Conservation (phyloP, 2,113 vertebrate species). For the Boleophthalmus pectinirostris region DNA sequence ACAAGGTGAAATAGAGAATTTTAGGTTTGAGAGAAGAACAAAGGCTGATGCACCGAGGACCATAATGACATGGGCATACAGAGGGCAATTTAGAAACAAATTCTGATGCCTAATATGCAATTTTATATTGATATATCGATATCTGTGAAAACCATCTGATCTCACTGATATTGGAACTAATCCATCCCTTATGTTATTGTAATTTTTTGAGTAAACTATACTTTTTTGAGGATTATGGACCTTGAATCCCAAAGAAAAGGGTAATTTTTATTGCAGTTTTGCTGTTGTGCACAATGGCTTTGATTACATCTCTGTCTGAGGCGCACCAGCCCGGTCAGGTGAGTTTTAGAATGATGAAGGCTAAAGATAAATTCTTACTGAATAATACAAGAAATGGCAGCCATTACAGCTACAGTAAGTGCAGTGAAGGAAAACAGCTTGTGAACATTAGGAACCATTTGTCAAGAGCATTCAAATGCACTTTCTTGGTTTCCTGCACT, state of each 20-base stretch:
- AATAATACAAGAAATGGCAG: background rate
- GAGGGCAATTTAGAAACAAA: too few relatives aligned
- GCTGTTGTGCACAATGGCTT: constrained; percentile 7
- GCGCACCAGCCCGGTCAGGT: background rate
- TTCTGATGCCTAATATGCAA: too few relatives aligned
- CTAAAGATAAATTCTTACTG: background rate
- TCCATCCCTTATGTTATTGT: too few relatives aligned
- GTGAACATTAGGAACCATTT: background rate
- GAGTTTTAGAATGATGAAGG: constrained; percentile 5
- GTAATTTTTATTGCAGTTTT: background rate
- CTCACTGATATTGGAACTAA: too few relatives aligned
- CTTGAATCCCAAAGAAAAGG: constrained; percentile 6
- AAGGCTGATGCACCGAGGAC: too few relatives aligned
- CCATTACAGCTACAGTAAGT: background rate
- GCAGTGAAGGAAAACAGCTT: background rate
- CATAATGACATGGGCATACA: too few relatives aligned
- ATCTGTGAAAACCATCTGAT: too few relatives aligned
- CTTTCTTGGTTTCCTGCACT: background rate
- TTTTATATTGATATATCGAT: too few relatives aligned
- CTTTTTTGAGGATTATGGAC: background rate
- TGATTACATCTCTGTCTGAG: constrained; percentile 25
- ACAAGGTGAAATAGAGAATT: too few relatives aligned
- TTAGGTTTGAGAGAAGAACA: too few relatives aligned
- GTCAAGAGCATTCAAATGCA: background rate
- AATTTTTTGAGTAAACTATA: constrained; percentile 4